Evolutionary conservation across 1,140 invertebrate species (phyloP).

Genomic region (Colletes latitarsis): DNA sequence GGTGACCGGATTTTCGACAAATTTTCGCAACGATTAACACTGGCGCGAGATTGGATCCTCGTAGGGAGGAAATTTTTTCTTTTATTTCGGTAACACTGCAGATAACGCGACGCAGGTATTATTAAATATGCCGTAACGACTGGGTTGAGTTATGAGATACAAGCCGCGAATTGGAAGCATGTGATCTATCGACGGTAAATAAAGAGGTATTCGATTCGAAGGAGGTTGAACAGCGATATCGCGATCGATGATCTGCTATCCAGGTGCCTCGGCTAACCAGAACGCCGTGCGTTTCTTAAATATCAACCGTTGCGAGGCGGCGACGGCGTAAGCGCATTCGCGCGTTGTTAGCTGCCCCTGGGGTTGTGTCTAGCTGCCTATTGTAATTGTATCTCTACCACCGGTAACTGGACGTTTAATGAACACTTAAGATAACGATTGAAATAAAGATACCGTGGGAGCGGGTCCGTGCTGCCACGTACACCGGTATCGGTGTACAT

Average conservation of each 20-base stretch:
- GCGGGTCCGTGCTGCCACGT: constrained; percentile 6
- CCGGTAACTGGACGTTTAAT: constrained; percentile 43
- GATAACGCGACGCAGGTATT: constrained; percentile 7
- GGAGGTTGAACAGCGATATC: constrained; percentile 45
- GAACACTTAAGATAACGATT: constrained; percentile 51
- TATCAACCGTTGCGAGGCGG: constrained; percentile 6
- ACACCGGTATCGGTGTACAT: constrained; percentile 11
- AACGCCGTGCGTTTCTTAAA: constrained; percentile 33
- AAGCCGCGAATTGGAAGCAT: constrained; percentile 51
- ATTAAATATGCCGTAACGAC: constrained; percentile 50
- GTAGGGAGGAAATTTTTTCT: background rate
- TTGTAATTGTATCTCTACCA: constrained; percentile 23
- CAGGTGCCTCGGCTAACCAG: constrained; percentile 45
- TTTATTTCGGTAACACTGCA: background rate
- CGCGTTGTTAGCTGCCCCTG: constrained; percentile 11
- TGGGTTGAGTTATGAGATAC: constrained; percentile 36
- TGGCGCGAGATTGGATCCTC: background rate
- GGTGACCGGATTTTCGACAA: no score
- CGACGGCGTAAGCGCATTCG: constrained; percentile 16
- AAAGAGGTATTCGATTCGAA: constrained; percentile 45
- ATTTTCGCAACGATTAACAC: no score
- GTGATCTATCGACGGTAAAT: constrained; percentile 51
- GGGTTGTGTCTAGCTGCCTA: constrained; percentile 30
- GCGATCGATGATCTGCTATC: constrained; percentile 52
- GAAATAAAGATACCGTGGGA: constrained; percentile 50